Evolutionary conservation across 2,888 invertebrate genomes (phyloP), one percentile per base, ranked within the genome.

Genomic region (Carabus problematicus): DNA sequence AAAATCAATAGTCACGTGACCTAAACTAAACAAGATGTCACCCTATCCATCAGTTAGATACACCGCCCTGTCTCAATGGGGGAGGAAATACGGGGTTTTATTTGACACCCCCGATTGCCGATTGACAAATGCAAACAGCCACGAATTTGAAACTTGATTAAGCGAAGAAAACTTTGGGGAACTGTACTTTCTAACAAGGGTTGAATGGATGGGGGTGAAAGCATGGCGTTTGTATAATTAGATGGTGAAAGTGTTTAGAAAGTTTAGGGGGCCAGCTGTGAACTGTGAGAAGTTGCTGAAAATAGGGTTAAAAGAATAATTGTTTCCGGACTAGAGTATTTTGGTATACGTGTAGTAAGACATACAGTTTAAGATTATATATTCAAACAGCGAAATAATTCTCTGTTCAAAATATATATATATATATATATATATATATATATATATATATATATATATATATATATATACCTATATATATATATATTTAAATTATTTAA

Each of bases 1-100:
- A 62, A 62, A 62, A 62, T 62, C 62, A 49, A 62, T 62, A 62
- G 62, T 49, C 39, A 49, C 29, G 40, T 29, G 42, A 56, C 43
- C 29, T 29, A 29, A 29, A 29, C 29, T 29, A 29, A 29, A 29
- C 29, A 29, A 29, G 29, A 29, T 29, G 29, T 29, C 29, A 29
- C 29, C 29, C 29, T 29, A 29, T 29, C 29, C 29, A 29, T 29
- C 29, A 29, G 29, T 6, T 29, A 29, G 29, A 29, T 29, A 29
- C 29, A 29, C 29, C 29, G 29, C 6, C 29, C 29, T 3, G 3
- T 29, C 29, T 29, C 29, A 29, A 29, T 29, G 29, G 29, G 29
- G 6, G 29, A 6, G 6, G 29, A 29, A 29, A 29, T 29, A 29
- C 29, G 29, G 29, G 29, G 2, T 29, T 8, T 19, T 14, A 2